Percentiles rank a stretch among this genome's conserved stretches.
Conservation (phyloP, 2,888 invertebrate species). For the Pammene aurita region DNA sequence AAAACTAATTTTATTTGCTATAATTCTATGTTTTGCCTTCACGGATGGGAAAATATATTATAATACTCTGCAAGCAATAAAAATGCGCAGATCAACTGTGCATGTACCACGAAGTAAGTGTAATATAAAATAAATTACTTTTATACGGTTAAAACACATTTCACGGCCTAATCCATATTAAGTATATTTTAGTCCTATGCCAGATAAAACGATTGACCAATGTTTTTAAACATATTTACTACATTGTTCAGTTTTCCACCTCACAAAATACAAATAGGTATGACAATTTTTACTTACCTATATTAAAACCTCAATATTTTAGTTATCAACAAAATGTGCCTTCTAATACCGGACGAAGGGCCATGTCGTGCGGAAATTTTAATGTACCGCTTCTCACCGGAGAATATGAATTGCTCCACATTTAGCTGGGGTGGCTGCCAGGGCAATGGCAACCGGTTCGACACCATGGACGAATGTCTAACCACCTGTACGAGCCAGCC, state of each 20-base stretch:
- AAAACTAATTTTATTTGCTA: neutral
- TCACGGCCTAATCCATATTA: no score
- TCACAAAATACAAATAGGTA: no score
- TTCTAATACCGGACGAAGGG: constrained; percentile 62
- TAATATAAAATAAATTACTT: neutral
- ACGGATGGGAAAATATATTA: constrained; percentile 26
- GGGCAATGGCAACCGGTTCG: constrained; percentile 74
- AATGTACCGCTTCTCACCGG: constrained; percentile 64
- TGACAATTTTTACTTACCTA: neutral
- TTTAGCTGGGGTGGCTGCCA: constrained; percentile 76
- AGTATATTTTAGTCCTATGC: no score
- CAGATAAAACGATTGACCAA: no score
- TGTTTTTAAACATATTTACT: no score
- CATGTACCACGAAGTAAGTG: constrained; percentile 24
- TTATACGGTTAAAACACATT: no score
- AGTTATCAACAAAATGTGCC: constrained; percentile 65
- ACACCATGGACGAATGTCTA: constrained; percentile 52
- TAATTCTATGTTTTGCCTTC: neutral
- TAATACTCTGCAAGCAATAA: constrained; percentile 33
- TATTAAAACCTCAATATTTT: constrained; percentile 44
- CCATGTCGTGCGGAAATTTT: constrained; percentile 65
- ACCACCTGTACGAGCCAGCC: constrained; percentile 54
- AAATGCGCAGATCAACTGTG: constrained; percentile 8
- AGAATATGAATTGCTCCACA: constrained; percentile 47
- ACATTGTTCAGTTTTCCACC: neutral